Evolutionary conservation across 2,113 vertebrate species (phyloP), one percentile per base, ranked within the genome.

Genomic region (Montifringilla adamsi): DNA sequence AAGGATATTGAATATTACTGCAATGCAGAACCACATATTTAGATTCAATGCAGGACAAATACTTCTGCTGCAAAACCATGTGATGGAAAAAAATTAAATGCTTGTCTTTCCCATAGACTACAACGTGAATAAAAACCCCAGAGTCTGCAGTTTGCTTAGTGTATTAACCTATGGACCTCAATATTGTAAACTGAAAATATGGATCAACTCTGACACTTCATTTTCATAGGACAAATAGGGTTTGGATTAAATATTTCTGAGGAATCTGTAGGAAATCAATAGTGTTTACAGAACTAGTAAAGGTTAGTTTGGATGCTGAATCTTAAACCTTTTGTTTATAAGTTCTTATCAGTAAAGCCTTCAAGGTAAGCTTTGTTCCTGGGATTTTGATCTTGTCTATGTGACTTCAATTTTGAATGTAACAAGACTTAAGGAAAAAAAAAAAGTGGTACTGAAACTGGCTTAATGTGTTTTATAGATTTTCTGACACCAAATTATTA

Each of bases 391-490:
- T 93, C 68, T 92, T 95, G 47, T 64, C 66, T 83, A n/a, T 52
- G 44, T 76, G 84, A 91, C 86, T 95, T 44, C 20, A 89, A 28
- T 79, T 94, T 69, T 96, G 87, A 95, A 90, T 74, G 11, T 33
- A 96, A 95, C 64, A 66, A 95, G 87, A 81, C 31, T 66, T 86
- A 66, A 85, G 49, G 47, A 59, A 84, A 76, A 68, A 52, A 52
- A 81, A 50, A 76, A 84, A 17, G 35, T n/a, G 50, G 22, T 90
- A 95, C 82, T 83, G 72, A 97, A 83, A 81, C 87, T 82, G 70
- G 26, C n/a, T 95, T 96, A 97, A 96, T 97, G 88, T 95, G 82
- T 96, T 97, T 96, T 96, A 98, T 96, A 89, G 97, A 96, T 98
- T 97, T 97, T 93, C 90, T 97, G 94, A 95, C 94, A 95, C 47